Evolutionary conservation across 2,113 vertebrate species (phyloP), one percentile per base, ranked within the genome.

Genomic region (Nipponia nippon): DNA sequence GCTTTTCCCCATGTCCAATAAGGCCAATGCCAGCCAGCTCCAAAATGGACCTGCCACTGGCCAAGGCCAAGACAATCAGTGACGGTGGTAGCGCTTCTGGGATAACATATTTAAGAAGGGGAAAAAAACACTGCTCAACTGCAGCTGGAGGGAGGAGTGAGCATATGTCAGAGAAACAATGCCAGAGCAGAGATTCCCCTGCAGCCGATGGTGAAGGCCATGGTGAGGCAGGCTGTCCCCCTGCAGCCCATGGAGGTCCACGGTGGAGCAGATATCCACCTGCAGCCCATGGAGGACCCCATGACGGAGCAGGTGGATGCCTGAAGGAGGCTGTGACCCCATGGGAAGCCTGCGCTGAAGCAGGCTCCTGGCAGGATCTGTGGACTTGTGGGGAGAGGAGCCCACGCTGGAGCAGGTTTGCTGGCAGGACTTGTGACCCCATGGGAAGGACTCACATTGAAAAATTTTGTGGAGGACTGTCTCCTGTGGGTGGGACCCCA

Each of bases 21-120:
- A 8, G 17, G 17, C 27, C 27, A 55, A 22, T 14, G 21, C 21
- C 27, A 75, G 40, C 13, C 1, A 3, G 58, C 62, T 66, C 38
- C 27, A 40, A 50, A 29, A 50, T 2, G 1, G 77, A 29, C 11
- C 30, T 1, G 1, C 13, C 1, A 0, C n/a, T 22, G 14, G 32
- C 61, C 49, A 80, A 44, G 16, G 18, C 38, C 5, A 4, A 44
- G 49, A 8, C 13, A 4, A 27, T 53, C 29, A 21, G 26, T 0
- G 5, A 32, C 1, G 1, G 42, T 27, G 29, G 59, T 50, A 73
- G 32, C 1, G 3, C 26, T 26, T 67, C 32, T 67, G 44, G 6
- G 26, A 18, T 18, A 59, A 42, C 9, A 9, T 15, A 16, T 21
- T 81, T 27, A 50, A 56, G 25, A 81, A 65, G 22, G 36, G 36